phyloP scores from a whole-genome alignment of 1,140 invertebrate genomes.

The Aricia agestis region DNA sequence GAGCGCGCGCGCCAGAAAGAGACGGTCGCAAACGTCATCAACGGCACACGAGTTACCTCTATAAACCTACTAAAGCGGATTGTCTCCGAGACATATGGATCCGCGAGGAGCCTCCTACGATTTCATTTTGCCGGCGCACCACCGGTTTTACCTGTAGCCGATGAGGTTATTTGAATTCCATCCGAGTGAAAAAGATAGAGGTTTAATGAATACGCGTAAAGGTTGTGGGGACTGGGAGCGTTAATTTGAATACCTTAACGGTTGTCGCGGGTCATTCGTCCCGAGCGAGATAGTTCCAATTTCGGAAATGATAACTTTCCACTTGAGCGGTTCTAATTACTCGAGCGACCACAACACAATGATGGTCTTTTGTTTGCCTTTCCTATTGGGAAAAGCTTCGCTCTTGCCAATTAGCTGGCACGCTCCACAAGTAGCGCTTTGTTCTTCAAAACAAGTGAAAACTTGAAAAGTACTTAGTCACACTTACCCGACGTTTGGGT shows the following conservation, averaged over 20 bases:
- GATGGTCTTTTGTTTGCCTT: conserved; percentile 58
- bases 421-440: conserved; percentile 53
- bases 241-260: conserved; percentile 69
- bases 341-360: conserved; percentile 41
- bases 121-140: conserved; percentile 52
- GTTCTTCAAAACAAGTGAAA: conserved; percentile 67
- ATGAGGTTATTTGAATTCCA: conserved; percentile 72
- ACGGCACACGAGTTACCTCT: conserved; percentile 45
- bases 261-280: conserved; percentile 39
- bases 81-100: conserved; percentile 45
- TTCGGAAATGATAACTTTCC: conserved; percentile 5
- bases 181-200: conserved; percentile 67
- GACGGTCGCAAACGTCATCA: conserved; percentile 46
- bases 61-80: conserved; percentile 64
- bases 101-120: conserved; percentile 33
- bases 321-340: conserved; percentile 18
- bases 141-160: conserved; percentile 70
- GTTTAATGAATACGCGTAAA: conserved; percentile 35
- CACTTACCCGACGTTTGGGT: conserved; percentile 35
- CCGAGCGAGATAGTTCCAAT: conserved; percentile 27
- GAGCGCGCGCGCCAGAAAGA: conserved; percentile 36
- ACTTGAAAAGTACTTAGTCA: conserved; percentile 45
- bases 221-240: conserved; percentile 39
- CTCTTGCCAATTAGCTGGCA: conserved; percentile 70
- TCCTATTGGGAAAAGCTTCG: conserved; percentile 60